A percentile compares a stretch with the other conserved stretches of the same genome.
Conservation (phyloP, 1,140 invertebrate genomes). For the Drosophila biarmipes region DNA sequence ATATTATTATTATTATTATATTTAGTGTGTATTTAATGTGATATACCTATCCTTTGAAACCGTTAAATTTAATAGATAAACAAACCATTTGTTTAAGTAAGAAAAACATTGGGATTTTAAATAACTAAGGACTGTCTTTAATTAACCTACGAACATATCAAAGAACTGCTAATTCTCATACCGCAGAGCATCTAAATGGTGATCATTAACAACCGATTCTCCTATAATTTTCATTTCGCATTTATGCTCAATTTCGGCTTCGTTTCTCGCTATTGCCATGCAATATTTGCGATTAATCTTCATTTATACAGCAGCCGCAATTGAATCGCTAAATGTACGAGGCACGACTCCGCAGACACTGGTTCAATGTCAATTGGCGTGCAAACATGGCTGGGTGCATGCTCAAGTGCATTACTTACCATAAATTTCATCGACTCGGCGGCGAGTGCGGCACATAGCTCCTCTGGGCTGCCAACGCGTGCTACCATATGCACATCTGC, state of each 20-base stretch:
- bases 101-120: too few relatives aligned
- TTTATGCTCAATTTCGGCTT: conserved; percentile 32
- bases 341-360: conserved; percentile 54
- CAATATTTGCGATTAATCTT: conserved; percentile 60
- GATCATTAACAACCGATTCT: conserved; percentile 2
- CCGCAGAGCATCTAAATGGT: conserved; percentile 14
- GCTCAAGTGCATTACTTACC: conserved; percentile 65
- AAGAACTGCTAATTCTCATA: not conserved
- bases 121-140: too few relatives aligned
- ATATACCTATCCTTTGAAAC: too few relatives aligned
- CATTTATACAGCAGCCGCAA: conserved; percentile 40
- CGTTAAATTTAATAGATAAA: too few relatives aligned
- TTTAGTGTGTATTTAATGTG: too few relatives aligned
- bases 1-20: too few relatives aligned
- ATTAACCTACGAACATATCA: too few relatives aligned
- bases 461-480: conserved; percentile 29
- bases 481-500: conserved; percentile 19
- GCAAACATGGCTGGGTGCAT: conserved; percentile 54
- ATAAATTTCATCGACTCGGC: conserved; percentile 49
- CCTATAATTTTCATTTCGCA: conserved; percentile 26
- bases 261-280: conserved; percentile 35
- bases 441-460: not conserved
- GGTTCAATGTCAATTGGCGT: conserved; percentile 75
- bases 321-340: conserved; percentile 41
- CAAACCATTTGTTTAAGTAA: too few relatives aligned